A percentile compares a stretch with the other conserved stretches of the same genome.
Evolutionary conservation across 2,113 vertebrate species (phyloP).

Genomic region (Ceyx melanurus): DNA sequence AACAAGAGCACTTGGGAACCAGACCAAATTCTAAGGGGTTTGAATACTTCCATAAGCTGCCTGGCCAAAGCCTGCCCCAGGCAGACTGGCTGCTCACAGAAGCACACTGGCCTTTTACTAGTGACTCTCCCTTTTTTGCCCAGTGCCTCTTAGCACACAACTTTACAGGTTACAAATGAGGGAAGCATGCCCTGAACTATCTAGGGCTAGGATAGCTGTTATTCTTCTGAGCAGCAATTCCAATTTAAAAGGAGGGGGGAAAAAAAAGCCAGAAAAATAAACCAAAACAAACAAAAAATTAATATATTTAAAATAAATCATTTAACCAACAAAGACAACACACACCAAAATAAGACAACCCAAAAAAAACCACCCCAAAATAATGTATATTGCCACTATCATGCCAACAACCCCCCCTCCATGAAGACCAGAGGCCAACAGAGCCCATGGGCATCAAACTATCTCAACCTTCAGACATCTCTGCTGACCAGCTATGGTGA

Average conservation of each 20-base stretch:
- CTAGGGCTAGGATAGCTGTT: background rate
- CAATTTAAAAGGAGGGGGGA: background rate
- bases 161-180: background rate
- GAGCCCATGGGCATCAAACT: background rate
- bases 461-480: background rate
- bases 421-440: background rate
- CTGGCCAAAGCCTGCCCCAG: background rate
- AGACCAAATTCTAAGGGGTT: background rate
- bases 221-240: background rate
- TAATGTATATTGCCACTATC: background rate
- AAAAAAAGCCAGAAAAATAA: background rate
- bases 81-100: background rate
- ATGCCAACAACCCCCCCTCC: background rate
- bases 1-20: background rate
- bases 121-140: background rate
- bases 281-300: too few species aligned
- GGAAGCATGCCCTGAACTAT: background rate
- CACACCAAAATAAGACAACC: too few species aligned
- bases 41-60: accelerated
- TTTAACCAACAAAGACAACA: too few species aligned
- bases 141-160: background rate
- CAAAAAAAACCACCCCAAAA: background rate
- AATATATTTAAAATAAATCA: too few species aligned
- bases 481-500: background rate
- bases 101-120: background rate